Evolutionary conservation across 2,888 invertebrate genomes (phyloP), one percentile per base, ranked within the genome.

Genomic region (Drosophila anomelani): DNA sequence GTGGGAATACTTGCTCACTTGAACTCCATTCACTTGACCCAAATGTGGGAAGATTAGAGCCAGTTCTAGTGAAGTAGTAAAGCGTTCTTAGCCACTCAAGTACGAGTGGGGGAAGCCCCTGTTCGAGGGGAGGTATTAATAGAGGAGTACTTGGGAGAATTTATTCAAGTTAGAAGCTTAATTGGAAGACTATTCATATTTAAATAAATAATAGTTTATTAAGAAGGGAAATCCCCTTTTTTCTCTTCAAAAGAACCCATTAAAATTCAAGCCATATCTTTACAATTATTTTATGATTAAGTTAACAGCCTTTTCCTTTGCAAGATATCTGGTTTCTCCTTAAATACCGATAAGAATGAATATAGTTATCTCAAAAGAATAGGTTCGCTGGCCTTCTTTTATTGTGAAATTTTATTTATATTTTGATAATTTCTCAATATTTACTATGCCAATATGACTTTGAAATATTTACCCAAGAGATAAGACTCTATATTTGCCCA

Each of bases 11-110:
- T 53, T 34, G 53, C 53, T 26, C 13, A 61, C 54, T 49, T 43
- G 34, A 66, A 60, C 63, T 44, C 53, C 53, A 32, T 47, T 72
- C 60, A 59, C 54, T 63, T 69, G 63, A 46, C 69, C 73, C 38
- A 32, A 46, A 32, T 39, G 20, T 20, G 34, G 8, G 7, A 13
- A 23, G 29, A 32, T 32, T 66, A 56, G 17, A 34, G 15, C 8
- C 13, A 17, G 32, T 38, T 56, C 34, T 29, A 12, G n/a, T 17
- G 38, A 67, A 49, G 26, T n/a, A 7, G 23, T 51, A 17, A 23
- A 15, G 12, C 10, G 13, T 9, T 56, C 38, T 41, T 20, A 66
- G n/a, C 13, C 17, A 44, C 12, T 26, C 20, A 3, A 15, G 1
- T 6, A 12, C 7, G 15, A 23, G 17, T 17, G 51, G 46, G 62